Conservation (phyloP, 1,140 invertebrate genomes). For the Drosophila murphyi region DNA sequence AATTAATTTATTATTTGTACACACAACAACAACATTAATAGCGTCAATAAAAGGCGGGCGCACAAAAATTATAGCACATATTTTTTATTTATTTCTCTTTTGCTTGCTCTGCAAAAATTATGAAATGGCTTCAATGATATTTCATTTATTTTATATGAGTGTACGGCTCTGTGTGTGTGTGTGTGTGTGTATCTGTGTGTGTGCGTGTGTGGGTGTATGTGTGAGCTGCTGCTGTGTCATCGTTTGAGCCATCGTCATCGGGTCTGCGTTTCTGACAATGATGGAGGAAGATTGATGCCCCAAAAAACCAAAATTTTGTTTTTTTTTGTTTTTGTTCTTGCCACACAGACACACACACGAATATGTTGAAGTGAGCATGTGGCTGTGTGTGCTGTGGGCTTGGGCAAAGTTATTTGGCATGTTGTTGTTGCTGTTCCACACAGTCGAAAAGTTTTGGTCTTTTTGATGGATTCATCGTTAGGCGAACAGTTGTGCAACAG, state of each 20-base stretch:
- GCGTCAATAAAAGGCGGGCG: no score
- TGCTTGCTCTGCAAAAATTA: conserved; percentile 47
- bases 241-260: conserved; percentile 46
- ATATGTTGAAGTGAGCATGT: conserved; percentile 29
- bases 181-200: not conserved
- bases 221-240: conserved; percentile 23
- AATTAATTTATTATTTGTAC: conserved; percentile 62
- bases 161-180: not conserved
- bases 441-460: conserved; percentile 1
- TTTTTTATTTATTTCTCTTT: not conserved
- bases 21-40: conserved; percentile 1
- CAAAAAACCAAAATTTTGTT: conserved; percentile 32
- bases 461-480: conserved; percentile 6
- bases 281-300: conserved; percentile 78
- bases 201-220: conserved; percentile 1
- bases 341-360: not conserved
- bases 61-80: no score
- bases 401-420: conserved; percentile 22
- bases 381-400: not conserved
- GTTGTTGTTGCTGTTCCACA: conserved; percentile 6
- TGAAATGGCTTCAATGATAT: conserved; percentile 74
- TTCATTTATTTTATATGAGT: conserved; percentile 71
- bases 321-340: not conserved
- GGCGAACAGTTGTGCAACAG: conserved; percentile 35
- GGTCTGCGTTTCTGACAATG: conserved; percentile 59